These are phyloP conservation scores for Lysiphlebus fabarum DNA, from an alignment of 1,140 invertebrate species.

Conservation along the genomic window DNA sequence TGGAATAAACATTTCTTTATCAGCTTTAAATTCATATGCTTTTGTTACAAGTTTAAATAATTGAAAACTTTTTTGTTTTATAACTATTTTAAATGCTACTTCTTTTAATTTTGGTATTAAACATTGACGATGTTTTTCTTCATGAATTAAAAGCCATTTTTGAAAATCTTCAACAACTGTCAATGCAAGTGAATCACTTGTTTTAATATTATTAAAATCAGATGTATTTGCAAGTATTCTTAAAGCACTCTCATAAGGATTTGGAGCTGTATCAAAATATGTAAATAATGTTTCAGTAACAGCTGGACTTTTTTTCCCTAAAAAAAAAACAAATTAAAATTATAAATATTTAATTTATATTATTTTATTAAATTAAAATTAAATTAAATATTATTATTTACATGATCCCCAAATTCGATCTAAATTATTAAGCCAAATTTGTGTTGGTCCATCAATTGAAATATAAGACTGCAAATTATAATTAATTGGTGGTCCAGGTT, in stretches of 20 bases:
- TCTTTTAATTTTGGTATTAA: conserved; percentile 58
- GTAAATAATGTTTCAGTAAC: conserved; percentile 54
- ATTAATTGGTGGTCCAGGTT: no score
- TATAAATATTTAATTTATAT: neutral
- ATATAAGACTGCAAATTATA: conserved; percentile 25
- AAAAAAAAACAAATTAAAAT: conserved; percentile 15
- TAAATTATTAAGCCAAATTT: conserved; percentile 39
- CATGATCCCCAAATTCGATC: conserved; percentile 42
- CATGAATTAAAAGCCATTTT: conserved; percentile 49
- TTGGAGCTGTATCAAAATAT: conserved; percentile 52
- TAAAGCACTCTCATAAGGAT: conserved; percentile 59
- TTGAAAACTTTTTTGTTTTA: conserved; percentile 55
- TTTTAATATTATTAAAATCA: conserved; percentile 59
- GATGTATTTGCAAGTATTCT: conserved; percentile 58
- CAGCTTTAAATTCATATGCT: conserved; percentile 56
- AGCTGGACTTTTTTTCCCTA: conserved; percentile 58
- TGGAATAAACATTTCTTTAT: conserved; percentile 56
- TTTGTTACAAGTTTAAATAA: conserved; percentile 57
- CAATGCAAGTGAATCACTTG: conserved; percentile 55
- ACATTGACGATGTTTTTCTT: conserved; percentile 41
- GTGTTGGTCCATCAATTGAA: conserved; percentile 40
- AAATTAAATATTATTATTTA: conserved; percentile 25
- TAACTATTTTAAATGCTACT: conserved; percentile 61
- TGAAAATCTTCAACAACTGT: conserved; percentile 62
- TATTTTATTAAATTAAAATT: conserved; percentile 11